phyloP scores from a whole-genome alignment of 2,888 invertebrate species.

The Drosophila macrothrix region DNA sequence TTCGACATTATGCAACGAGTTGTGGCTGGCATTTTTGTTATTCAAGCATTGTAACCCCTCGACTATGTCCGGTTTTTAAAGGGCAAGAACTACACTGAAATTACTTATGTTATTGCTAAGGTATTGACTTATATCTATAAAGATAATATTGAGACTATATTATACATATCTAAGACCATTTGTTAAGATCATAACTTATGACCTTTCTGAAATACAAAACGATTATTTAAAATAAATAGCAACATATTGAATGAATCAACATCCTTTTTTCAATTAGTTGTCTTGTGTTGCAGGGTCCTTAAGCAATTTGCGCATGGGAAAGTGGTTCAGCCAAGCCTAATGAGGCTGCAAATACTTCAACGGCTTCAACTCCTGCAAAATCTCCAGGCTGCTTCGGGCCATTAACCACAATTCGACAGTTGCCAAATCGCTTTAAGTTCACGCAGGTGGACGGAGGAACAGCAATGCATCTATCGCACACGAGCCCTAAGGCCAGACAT shows the following conservation, averaged over 20 bases:
- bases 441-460: neutral
- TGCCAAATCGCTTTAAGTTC: neutral
- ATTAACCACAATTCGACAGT: neutral
- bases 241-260: neutral
- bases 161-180: neutral
- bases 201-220: neutral
- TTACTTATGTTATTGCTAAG: neutral
- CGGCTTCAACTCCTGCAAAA: neutral
- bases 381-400: neutral
- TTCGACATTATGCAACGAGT: constrained; percentile 33
- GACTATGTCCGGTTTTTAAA: constrained; percentile 11
- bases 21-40: constrained; percentile 40
- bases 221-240: neutral
- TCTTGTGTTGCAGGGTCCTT: neutral
- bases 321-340: neutral
- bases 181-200: neutral
- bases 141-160: neutral
- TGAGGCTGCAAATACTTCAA: neutral
- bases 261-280: neutral
- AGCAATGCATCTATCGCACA: no score
- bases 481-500: neutral
- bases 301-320: neutral
- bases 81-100: neutral
- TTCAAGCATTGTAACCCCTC: constrained; percentile 22
- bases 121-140: neutral